Percentiles rank a stretch among this genome's conserved stretches.
Conservation (phyloP, 2,797 vertebrate species). For the Enteromius argenteus region DNA sequence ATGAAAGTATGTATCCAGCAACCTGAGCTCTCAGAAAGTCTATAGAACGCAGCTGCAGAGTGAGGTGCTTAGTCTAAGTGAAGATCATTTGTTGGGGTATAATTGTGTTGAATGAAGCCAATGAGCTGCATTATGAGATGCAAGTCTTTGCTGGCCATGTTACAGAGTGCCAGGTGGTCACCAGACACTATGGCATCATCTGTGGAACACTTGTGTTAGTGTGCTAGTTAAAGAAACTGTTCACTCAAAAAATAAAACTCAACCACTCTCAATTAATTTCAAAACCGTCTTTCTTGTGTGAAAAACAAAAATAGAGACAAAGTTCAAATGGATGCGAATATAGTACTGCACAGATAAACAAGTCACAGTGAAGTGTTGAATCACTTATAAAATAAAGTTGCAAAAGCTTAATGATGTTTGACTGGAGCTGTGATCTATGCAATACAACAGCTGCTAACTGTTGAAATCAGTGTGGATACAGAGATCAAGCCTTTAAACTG, state of each 20-base stretch:
- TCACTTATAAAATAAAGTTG: constrained; percentile 15
- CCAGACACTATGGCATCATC: background rate
- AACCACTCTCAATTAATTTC: background rate
- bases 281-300: background rate
- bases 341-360: background rate
- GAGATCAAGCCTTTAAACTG: constrained; percentile 7
- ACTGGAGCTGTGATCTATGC: background rate
- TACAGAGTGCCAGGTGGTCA: background rate
- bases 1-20: background rate
- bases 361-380: background rate
- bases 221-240: background rate
- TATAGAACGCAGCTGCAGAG: background rate
- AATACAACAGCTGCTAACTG: background rate
- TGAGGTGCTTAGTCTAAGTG: background rate
- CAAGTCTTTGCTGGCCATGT: background rate
- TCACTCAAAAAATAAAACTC: background rate
- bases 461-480: background rate
- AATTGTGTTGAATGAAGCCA: constrained; percentile 11
- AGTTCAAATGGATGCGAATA: background rate
- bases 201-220: background rate
- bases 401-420: background rate
- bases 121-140: background rate
- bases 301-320: background rate
- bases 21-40: background rate
- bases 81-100: constrained; percentile 14